A percentile compares a stretch with the other conserved stretches of the same genome.
Evolutionary conservation across 2,797 vertebrate genomes (phyloP).

Genomic region (Cyprinodon diabolis): DNA sequence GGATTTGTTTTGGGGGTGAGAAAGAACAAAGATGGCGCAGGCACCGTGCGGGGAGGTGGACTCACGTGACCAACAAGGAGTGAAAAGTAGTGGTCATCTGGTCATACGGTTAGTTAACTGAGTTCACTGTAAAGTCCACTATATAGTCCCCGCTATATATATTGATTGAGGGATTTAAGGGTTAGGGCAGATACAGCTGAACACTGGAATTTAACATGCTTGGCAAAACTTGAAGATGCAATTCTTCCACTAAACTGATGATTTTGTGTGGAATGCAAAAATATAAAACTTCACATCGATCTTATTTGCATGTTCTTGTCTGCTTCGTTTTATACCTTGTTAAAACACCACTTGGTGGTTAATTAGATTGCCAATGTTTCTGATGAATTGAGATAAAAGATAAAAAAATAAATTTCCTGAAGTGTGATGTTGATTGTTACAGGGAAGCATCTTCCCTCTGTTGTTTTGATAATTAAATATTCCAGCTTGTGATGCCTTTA

Average conservation of each 20-base stretch:
- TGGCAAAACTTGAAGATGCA: neutral
- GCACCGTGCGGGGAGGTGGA: too few relatives aligned
- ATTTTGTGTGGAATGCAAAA: neutral
- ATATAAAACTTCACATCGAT: too few relatives aligned
- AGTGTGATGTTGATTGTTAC: neutral
- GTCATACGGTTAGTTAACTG: too few relatives aligned
- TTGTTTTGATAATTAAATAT: constrained; percentile 16
- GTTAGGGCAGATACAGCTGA: neutral
- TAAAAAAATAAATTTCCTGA: neutral
- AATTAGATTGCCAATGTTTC: constrained; percentile 2
- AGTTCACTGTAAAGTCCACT: too few relatives aligned
- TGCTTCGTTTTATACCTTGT: constrained; percentile 5
- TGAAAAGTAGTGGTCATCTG: too few relatives aligned
- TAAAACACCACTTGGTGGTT: neutral
- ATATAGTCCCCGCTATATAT: too few relatives aligned
- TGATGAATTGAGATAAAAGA: neutral
- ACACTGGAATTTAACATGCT: neutral
- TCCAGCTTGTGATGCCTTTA: neutral
- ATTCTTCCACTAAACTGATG: neutral
- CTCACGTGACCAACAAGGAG: too few relatives aligned
- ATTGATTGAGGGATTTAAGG: too few relatives aligned
- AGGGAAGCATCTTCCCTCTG: neutral
- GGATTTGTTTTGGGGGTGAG: too few relatives aligned
- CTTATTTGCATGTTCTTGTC: neutral
- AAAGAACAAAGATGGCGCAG: too few relatives aligned